phyloP scores from a whole-genome alignment of 2,888 invertebrate genomes.

The Alloscopus bannaensis region DNA sequence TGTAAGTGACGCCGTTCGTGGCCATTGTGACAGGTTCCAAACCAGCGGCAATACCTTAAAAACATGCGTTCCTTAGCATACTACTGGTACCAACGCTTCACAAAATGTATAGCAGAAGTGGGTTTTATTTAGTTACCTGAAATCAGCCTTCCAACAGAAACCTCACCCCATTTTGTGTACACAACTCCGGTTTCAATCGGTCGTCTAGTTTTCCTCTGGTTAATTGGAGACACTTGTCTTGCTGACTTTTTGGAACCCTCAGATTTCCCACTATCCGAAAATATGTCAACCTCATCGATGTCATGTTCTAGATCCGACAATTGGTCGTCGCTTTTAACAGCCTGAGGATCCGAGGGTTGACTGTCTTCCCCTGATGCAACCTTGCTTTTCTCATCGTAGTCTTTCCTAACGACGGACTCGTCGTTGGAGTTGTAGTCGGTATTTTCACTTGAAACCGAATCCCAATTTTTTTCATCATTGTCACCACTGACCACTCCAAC shows the following conservation, averaged over 20 bases:
- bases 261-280: too few relatives aligned
- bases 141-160: conserved; percentile 67
- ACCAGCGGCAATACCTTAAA: conserved; percentile 69
- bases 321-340: not conserved
- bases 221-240: conserved; percentile 32
- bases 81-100: too few relatives aligned
- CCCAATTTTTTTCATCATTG: not conserved
- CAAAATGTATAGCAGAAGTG: too few relatives aligned
- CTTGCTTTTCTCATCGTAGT: not conserved
- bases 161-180: conserved; percentile 69
- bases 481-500: not conserved
- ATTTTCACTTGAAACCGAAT: not conserved
- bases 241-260: conserved; percentile 29
- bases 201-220: conserved; percentile 48
- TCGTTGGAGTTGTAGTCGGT: conserved; percentile 14
- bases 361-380: not conserved
- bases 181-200: conserved; percentile 72
- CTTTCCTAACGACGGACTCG: not conserved
- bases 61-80: too few relatives aligned
- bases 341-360: not conserved
- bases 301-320: not conserved
- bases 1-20: conserved; percentile 27
- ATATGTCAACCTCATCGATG: not conserved
- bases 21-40: conserved; percentile 55
- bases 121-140: too few relatives aligned